Evolutionary conservation across 2,888 invertebrate species (phyloP).

Genomic region (Gerosis bhagava): DNA sequence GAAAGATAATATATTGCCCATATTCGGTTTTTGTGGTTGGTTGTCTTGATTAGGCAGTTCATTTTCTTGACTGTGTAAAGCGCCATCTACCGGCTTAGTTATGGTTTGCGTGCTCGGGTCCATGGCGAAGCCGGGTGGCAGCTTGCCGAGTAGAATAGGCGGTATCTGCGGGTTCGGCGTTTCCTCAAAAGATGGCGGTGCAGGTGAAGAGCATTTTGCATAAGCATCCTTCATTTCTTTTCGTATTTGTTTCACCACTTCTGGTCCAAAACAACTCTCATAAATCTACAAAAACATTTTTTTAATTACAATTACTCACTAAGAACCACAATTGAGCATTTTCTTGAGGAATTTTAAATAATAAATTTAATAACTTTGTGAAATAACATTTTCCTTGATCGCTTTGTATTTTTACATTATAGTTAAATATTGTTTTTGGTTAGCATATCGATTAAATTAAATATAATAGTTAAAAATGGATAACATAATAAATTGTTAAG

Average conservation of each 20-base stretch:
- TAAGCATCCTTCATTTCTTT: constrained; percentile 86
- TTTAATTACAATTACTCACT: too few species aligned
- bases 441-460: too few species aligned
- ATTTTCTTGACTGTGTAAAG: constrained; percentile 56
- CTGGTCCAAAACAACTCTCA: constrained; percentile 87
- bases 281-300: constrained; percentile 82
- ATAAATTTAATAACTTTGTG: too few species aligned
- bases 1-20: constrained; percentile 77
- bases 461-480: too few species aligned
- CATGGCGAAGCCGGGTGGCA: constrained; percentile 71
- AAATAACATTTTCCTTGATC: too few species aligned
- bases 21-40: constrained; percentile 66
- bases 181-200: constrained; percentile 72
- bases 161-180: constrained; percentile 59
- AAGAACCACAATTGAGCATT: too few species aligned
- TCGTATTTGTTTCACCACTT: constrained; percentile 85
- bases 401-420: too few species aligned
- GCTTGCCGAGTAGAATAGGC: constrained; percentile 61
- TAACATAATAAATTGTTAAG: too few species aligned
- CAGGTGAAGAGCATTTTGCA: constrained; percentile 84
- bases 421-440: too few species aligned
- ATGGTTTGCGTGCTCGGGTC: constrained; percentile 72
- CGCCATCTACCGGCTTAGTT: constrained; percentile 71
- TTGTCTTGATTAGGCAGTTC: constrained; percentile 53
- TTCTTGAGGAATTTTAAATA: too few species aligned